These are phyloP conservation scores for Lepidonotus clava DNA, from an alignment of 2,888 invertebrate genomes.

Conservation along the genomic window DNA sequence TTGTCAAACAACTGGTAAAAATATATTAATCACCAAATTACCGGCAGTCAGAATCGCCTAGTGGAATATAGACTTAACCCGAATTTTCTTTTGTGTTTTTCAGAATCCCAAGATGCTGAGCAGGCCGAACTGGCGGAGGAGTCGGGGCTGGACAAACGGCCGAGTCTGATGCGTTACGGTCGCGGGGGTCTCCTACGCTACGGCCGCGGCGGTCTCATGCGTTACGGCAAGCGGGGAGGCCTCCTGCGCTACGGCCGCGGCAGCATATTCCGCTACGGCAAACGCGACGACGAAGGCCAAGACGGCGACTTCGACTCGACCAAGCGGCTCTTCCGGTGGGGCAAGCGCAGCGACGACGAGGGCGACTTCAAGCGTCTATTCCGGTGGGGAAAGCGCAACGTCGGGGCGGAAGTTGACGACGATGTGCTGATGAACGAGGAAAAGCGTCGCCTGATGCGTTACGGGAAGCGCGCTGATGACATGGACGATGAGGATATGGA, in stretches of 20 bases:
- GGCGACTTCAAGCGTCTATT: constrained; percentile 43
- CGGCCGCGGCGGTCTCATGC: constrained; percentile 67
- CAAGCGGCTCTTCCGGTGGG: constrained; percentile 47
- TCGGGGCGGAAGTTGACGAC: constrained; percentile 1
- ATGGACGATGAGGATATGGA: constrained; percentile 50
- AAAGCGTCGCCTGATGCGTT: constrained; percentile 48
- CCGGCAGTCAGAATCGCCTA: too few relatives aligned
- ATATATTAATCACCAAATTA: too few relatives aligned
- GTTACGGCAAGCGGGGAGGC: constrained; percentile 68
- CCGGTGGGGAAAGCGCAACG: constrained; percentile 49
- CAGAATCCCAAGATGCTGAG: background rate
- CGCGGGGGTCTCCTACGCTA: constrained; percentile 68
- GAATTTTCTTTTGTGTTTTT: too few relatives aligned
- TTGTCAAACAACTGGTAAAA: too few relatives aligned
- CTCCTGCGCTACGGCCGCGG: constrained; percentile 65
- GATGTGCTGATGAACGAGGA: background rate
- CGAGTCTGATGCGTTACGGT: constrained; percentile 69
- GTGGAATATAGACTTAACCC: too few relatives aligned
- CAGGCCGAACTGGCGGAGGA: background rate
- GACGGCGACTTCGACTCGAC: constrained; percentile 25
- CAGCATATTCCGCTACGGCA: constrained; percentile 47
- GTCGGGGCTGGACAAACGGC: constrained; percentile 61
- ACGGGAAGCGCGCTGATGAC: constrained; percentile 53
- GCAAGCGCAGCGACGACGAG: constrained; percentile 38
- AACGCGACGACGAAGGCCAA: constrained; percentile 41